Conservation (phyloP, 1,140 invertebrate species). For the Liolophura sinensis region DNA sequence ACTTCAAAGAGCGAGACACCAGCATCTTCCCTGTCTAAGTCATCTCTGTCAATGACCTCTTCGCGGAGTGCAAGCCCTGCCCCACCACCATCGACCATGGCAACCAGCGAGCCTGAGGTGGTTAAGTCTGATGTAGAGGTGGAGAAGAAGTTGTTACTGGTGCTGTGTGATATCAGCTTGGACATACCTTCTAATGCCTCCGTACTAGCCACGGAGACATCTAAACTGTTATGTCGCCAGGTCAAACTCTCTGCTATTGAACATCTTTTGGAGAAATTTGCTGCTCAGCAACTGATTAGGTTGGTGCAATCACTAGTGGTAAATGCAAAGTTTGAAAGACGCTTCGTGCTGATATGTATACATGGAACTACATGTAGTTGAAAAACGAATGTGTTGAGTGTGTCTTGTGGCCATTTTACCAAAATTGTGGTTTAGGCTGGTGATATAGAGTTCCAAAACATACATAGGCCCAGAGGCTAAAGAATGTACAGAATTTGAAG, state of each 20-base stretch:
- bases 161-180: slow-evolving; percentile 75
- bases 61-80: not conserved
- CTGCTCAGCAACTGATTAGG: slow-evolving; percentile 82
- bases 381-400: too few species aligned
- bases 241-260: slow-evolving; percentile 69
- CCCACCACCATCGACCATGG: not conserved
- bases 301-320: slow-evolving; percentile 43
- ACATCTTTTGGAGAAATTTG: slow-evolving; percentile 84
- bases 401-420: too few species aligned
- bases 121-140: slow-evolving; percentile 54
- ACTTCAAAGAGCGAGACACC: slow-evolving; percentile 3
- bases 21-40: too few species aligned
- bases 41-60: not conserved
- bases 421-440: too few species aligned
- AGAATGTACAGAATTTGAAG: too few species aligned
- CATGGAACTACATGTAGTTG: too few species aligned
- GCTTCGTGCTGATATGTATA: too few species aligned
- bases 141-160: slow-evolving; percentile 73
- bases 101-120: slow-evolving; percentile 11
- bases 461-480: too few species aligned
- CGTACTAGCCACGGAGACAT: slow-evolving; percentile 68
- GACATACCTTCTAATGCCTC: slow-evolving; percentile 77
- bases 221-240: slow-evolving; percentile 66
- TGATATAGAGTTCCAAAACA: too few species aligned
- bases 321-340: too few species aligned